These are phyloP conservation scores for Osmerus eperlanus DNA, from an alignment of 2,113 vertebrate species.

Conservation along the genomic window DNA sequence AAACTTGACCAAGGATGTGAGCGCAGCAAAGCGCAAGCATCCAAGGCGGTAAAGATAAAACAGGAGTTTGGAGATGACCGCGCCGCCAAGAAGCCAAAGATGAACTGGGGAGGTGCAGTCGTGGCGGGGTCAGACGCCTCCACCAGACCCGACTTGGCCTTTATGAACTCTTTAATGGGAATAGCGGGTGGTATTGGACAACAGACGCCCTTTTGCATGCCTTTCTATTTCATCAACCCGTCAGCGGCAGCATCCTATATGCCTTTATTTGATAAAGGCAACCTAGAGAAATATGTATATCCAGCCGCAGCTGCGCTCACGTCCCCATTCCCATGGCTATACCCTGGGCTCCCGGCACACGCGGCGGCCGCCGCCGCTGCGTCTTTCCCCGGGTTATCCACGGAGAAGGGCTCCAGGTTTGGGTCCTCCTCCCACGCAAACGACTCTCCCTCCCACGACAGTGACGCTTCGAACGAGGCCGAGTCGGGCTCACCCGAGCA, in stretches of 20 bases:
- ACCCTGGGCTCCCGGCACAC: conserved; percentile 74
- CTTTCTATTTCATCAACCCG: conserved; percentile 88
- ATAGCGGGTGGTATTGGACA: conserved; percentile 77
- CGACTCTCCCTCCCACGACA: conserved; percentile 53
- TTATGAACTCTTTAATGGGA: conserved; percentile 86
- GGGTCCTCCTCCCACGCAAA: conserved; percentile 46
- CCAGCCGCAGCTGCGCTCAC: conserved; percentile 68
- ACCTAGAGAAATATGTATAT: conserved; percentile 85
- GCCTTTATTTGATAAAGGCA: conserved; percentile 85
- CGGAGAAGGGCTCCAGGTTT: conserved; percentile 53
- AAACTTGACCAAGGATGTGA: conserved; percentile 64
- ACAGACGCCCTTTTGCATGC: conserved; percentile 87
- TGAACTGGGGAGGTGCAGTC: conserved; percentile 62
- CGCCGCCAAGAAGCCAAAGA: conserved; percentile 76
- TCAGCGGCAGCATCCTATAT: conserved; percentile 86
- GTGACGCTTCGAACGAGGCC: conserved; percentile 47
- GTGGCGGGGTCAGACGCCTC: conserved; percentile 50
- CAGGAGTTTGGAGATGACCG: conserved; percentile 84
- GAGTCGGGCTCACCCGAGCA: conserved; percentile 57
- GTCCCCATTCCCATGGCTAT: conserved; percentile 82
- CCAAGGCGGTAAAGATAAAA: conserved; percentile 75
- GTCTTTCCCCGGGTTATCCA: conserved; percentile 76
- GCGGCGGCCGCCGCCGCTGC: conserved; percentile 60
- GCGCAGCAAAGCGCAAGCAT: conserved; percentile 46
- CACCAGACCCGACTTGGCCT: conserved; percentile 71